These are phyloP conservation scores for Hylaeus volcanicus DNA, from an alignment of 1,140 invertebrate species.

Conservation along the genomic window DNA sequence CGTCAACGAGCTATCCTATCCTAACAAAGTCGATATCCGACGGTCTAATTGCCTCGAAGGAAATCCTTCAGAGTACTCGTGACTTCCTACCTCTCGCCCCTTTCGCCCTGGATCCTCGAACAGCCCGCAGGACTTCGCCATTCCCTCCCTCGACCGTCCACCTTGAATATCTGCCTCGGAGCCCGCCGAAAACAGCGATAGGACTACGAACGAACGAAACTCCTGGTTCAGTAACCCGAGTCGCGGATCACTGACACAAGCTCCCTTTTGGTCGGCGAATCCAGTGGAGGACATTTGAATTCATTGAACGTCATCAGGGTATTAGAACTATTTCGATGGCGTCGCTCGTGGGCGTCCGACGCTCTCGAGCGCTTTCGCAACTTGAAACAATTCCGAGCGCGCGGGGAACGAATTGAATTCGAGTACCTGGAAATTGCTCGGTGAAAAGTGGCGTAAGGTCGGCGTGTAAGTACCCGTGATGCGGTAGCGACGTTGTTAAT, in stretches of 20 bases:
- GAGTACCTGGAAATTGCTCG: conserved; percentile 20
- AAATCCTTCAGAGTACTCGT: not conserved
- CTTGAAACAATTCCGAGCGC: not conserved
- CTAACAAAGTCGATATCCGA: too few species aligned
- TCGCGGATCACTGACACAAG: not conserved
- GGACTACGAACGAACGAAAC: not conserved
- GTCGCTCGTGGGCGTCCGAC: conserved; percentile 5
- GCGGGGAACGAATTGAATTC: conserved; percentile 4
- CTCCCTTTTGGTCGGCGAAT: not conserved
- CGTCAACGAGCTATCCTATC: too few species aligned
- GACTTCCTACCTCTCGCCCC: not conserved
- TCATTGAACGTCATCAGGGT: conserved; percentile 34
- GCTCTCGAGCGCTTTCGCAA: not conserved
- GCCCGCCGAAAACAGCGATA: not conserved
- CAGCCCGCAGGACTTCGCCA: too few species aligned
- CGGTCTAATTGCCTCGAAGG: not conserved
- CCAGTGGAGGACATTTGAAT: conserved; percentile 23
- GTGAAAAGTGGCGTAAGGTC: conserved; percentile 35
- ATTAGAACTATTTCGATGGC: conserved; percentile 37
- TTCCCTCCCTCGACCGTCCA: too few species aligned
- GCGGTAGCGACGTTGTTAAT: conserved; percentile 12
- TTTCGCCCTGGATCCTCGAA: not conserved
- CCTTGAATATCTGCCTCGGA: not conserved
- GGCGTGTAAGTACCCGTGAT: conserved; percentile 14
- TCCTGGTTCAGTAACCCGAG: not conserved